A percentile compares a stretch with the other conserved stretches of the same genome.
Conservation (phyloP, 2,797 vertebrate genomes). For the Microctenopoma lineatum region DNA sequence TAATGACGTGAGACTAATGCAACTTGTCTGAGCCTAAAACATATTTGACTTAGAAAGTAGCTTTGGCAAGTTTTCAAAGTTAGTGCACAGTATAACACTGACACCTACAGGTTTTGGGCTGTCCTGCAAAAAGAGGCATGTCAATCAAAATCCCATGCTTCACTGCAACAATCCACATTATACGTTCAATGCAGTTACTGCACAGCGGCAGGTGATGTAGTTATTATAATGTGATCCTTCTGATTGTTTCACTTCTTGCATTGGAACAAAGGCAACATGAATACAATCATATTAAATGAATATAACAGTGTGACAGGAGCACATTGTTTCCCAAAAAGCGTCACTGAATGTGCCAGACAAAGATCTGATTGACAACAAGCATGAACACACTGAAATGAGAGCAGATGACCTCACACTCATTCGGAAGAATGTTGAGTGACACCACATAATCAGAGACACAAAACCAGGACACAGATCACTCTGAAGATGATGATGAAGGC, state of each 20-base stretch:
- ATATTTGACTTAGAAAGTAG: conserved; percentile 40
- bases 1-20: conserved; percentile 27
- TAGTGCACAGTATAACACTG: conserved; percentile 68
- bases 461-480: conserved; percentile 46
- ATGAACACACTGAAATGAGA: conserved; percentile 47
- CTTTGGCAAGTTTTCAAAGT: conserved; percentile 53
- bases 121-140: conserved; percentile 38
- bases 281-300: background rate
- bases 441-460: conserved; percentile 30
- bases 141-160: conserved; percentile 9
- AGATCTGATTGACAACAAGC: conserved; percentile 54
- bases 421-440: conserved; percentile 26
- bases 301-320: conserved; percentile 3
- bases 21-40: conserved; percentile 61
- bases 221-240: background rate
- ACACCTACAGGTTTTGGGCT: conserved; percentile 70
- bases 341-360: conserved; percentile 27
- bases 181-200: background rate
- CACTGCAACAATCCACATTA: conserved; percentile 1
- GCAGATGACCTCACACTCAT: conserved; percentile 49
- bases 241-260: background rate
- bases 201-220: background rate
- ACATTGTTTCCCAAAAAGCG: conserved; percentile 28
- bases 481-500: conserved; percentile 53
- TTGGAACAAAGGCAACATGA: background rate